phyloP scores from a whole-genome alignment of 2,888 invertebrate species.

The Catocala fraxini region DNA sequence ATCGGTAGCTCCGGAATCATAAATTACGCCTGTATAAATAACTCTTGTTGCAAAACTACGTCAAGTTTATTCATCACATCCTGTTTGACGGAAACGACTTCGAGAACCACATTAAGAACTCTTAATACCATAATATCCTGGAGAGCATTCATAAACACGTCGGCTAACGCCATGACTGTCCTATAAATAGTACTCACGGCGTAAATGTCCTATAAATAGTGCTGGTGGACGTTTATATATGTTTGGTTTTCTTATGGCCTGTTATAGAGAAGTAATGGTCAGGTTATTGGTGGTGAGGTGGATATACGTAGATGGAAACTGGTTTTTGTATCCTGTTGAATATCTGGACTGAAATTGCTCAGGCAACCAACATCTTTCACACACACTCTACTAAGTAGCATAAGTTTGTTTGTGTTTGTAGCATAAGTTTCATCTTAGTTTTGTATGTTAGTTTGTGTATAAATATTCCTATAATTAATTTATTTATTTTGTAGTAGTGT shows the following conservation, averaged over 20 bases:
- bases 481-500: too few relatives aligned
- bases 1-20: not conserved
- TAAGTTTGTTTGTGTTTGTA: too few relatives aligned
- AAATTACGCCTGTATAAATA: slow-evolving; percentile 10
- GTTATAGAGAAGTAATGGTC: slow-evolving; percentile 11
- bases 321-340: not conserved
- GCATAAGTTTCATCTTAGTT: too few relatives aligned
- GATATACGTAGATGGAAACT: not conserved
- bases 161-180: slow-evolving; percentile 13
- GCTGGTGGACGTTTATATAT: slow-evolving; percentile 16
- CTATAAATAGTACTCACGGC: slow-evolving; percentile 29
- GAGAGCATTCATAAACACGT: slow-evolving; percentile 39
- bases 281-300: not conserved
- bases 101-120: slow-evolving; percentile 14
- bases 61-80: slow-evolving; percentile 8
- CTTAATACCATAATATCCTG: slow-evolving; percentile 24
- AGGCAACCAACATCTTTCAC: too few relatives aligned
- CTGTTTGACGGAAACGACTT: slow-evolving; percentile 6
- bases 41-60: slow-evolving; percentile 1
- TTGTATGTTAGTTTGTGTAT: too few relatives aligned
- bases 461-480: too few relatives aligned
- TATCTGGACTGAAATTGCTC: too few relatives aligned
- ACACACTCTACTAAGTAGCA: too few relatives aligned
- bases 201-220: slow-evolving; percentile 4
- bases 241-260: slow-evolving; percentile 27